These are phyloP conservation scores for Trichechus manatus DNA, from an alignment of 2,113 vertebrate genomes.

Conservation along the genomic window DNA sequence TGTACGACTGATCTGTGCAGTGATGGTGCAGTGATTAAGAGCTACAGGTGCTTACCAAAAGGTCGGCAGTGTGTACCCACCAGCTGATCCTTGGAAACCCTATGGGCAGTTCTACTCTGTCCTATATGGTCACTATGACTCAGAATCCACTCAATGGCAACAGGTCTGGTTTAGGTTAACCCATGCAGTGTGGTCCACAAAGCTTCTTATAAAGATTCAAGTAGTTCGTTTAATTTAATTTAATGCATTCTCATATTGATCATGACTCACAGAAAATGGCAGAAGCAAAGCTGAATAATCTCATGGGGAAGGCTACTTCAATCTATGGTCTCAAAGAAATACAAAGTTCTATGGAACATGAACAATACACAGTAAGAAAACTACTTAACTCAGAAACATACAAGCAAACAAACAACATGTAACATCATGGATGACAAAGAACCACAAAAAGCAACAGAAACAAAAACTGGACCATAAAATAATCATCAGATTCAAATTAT, in stretches of 20 bases:
- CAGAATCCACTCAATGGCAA: too few relatives aligned
- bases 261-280: background rate
- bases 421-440: background rate
- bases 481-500: background rate
- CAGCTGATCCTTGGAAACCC: too few relatives aligned
- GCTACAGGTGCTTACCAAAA: too few relatives aligned
- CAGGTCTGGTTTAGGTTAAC: background rate
- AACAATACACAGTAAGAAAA: background rate
- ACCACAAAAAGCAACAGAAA: background rate
- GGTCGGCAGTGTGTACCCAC: too few relatives aligned
- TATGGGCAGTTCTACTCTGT: too few relatives aligned
- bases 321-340: background rate
- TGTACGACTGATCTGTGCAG: background rate
- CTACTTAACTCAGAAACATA: background rate
- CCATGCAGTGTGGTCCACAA: background rate
- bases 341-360: background rate
- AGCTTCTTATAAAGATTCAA: constrained; percentile 18
- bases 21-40: too few relatives aligned
- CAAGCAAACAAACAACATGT: background rate
- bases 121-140: too few relatives aligned
- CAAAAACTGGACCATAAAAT: background rate
- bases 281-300: constrained; percentile 6
- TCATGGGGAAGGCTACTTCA: background rate
- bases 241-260: constrained; percentile 30
- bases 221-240: constrained; percentile 49